A percentile compares a stretch with the other conserved stretches of the same genome.
phyloP scores from a whole-genome alignment of 2,113 vertebrate species.

The Heloderma charlesbogerti region DNA sequence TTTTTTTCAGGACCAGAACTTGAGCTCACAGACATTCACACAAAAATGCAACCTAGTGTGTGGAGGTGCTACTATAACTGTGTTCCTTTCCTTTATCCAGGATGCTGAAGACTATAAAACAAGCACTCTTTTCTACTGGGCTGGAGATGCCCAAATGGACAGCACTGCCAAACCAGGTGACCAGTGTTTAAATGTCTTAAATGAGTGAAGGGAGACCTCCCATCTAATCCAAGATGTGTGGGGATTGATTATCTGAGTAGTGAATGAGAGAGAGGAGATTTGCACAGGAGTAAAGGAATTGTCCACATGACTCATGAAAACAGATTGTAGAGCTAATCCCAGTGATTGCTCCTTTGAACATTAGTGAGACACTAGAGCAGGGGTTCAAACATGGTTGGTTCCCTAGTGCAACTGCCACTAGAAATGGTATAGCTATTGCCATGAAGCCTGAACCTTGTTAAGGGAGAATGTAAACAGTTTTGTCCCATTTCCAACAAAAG shows the following conservation, averaged over 20 bases:
- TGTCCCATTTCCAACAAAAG: not conserved
- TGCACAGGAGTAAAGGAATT: not conserved
- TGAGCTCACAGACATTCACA: not conserved
- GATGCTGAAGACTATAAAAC: conserved; percentile 80
- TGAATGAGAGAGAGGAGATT: not conserved
- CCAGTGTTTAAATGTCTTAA: not conserved
- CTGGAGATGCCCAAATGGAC: conserved; percentile 76
- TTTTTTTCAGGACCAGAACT: not conserved
- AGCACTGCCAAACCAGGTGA: conserved; percentile 71
- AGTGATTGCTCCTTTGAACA: not conserved
- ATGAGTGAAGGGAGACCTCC: not conserved
- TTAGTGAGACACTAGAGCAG: not conserved
- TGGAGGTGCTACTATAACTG: not conserved
- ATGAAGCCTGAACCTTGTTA: not conserved
- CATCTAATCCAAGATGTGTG: not conserved
- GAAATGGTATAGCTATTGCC: not conserved
- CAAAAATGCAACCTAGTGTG: not conserved
- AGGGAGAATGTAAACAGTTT: not conserved
- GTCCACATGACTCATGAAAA: not conserved
- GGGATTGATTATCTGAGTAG: not conserved
- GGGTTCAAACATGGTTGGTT: not conserved
- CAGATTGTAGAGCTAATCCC: not conserved
- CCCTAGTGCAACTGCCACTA: not conserved
- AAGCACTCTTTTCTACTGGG: conserved; percentile 75
- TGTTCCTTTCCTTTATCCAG: conserved; percentile 14